These are phyloP conservation scores for Araneus ventricosus DNA, from an alignment of 1,140 invertebrate genomes.

Conservation along the genomic window DNA sequence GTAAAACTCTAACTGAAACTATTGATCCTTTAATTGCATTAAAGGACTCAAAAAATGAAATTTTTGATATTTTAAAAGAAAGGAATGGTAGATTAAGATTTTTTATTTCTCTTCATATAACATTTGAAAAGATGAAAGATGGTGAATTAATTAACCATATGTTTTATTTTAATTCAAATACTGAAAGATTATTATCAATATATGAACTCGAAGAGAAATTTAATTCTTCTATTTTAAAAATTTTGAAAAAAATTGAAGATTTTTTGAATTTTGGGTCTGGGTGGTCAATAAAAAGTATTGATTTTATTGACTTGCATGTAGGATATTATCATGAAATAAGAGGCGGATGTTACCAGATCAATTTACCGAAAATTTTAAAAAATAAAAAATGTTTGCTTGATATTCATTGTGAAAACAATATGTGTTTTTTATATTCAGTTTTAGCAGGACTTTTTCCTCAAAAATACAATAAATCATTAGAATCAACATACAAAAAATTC, in stretches of 20 bases:
- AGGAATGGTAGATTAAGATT: constrained; percentile 10
- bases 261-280: constrained; percentile 31
- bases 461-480: constrained; percentile 9
- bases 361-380: constrained; percentile 27
- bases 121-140: not conserved
- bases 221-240: not conserved
- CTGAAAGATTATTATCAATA: constrained; percentile 19
- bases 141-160: not conserved
- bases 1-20: not conserved
- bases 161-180: constrained; percentile 26
- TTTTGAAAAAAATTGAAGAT: not conserved
- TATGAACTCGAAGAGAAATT: constrained; percentile 24
- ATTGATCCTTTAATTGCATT: constrained; percentile 28
- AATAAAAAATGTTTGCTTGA: constrained; percentile 46
- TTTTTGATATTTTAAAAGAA: constrained; percentile 26
- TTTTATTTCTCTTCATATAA: constrained; percentile 10
- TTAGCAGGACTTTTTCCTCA: not conserved
- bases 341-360: not conserved
- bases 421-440: constrained; percentile 32
- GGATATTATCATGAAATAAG: constrained; percentile 33
- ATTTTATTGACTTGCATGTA: constrained; percentile 37
- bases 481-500: constrained; percentile 28
- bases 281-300: constrained; percentile 34
- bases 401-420: constrained; percentile 23
- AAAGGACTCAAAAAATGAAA: constrained; percentile 7